Evolutionary conservation across 2,888 invertebrate species (phyloP).

Genomic region (Brachylomia viminalis): DNA sequence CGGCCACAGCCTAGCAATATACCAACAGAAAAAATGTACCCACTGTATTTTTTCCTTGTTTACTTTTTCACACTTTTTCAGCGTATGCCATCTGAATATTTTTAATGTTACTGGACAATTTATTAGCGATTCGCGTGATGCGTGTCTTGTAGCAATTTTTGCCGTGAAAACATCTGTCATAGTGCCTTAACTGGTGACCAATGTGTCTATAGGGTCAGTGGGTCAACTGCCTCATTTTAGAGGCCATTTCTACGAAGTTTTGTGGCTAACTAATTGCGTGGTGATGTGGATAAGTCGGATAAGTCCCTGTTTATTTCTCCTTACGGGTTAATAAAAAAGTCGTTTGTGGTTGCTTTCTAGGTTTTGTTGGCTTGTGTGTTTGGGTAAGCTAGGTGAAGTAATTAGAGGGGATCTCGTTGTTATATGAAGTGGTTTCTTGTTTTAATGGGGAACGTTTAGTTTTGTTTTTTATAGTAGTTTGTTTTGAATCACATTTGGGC

Average conservation of each 20-base stretch:
- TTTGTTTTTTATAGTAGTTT: background rate
- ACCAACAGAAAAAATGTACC: background rate
- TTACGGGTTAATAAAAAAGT: constrained; percentile 65
- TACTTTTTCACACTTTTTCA: background rate
- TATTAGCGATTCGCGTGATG: constrained; percentile 76
- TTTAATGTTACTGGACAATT: constrained; percentile 74
- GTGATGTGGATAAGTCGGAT: constrained; percentile 71
- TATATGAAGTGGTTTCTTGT: constrained; percentile 26
- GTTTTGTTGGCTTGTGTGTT: constrained; percentile 34
- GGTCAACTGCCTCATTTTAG: constrained; percentile 78
- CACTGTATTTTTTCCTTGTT: constrained; percentile 29
- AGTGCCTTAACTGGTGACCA: constrained; percentile 70
- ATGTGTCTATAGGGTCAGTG: constrained; percentile 76
- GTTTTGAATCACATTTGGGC: background rate
- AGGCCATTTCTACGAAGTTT: constrained; percentile 71
- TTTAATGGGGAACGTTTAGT: constrained; percentile 6
- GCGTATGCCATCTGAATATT: constrained; percentile 51
- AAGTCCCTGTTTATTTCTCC: constrained; percentile 69
- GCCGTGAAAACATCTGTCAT: constrained; percentile 85
- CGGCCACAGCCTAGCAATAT: constrained; percentile 52
- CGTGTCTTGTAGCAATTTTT: constrained; percentile 79
- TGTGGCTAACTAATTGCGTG: constrained; percentile 70
- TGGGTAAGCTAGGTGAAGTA: constrained; percentile 27
- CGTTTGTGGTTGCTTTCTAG: constrained; percentile 55
- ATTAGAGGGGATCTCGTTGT: constrained; percentile 43